Base-by-base conservation (phyloP, 2,797 vertebrate species). In the Hyperoplus immaculatus region DNA sequence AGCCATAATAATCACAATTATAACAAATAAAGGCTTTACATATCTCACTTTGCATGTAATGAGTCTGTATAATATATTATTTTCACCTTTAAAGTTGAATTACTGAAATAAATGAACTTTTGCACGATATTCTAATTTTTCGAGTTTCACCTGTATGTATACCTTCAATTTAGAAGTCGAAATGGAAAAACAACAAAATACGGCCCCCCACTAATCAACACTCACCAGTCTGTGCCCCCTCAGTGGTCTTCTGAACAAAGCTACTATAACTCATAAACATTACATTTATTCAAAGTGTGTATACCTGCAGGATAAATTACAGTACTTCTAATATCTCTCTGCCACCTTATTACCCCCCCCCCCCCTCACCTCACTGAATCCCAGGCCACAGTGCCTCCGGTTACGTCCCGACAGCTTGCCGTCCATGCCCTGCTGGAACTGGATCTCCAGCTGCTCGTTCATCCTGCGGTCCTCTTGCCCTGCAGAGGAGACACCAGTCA, bases 361-460 rank as follows among this genome's bases (percentile, higher is more conserved):
- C 14, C 16, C 6, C 29, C 91, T 89, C 64, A 95, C 98, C 96
- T 99, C 98, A 61, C 94, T 98, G 92, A 99, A 99, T 10, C 98
- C 98, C 50, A 99, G 96, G 45, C 98, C 98, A 10, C 97, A 97
- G 78, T 98, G 97, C 85, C 98, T 96, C 64, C 96, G 93, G 88
- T 98, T 97, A 67, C 98, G 94, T 53, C 98, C 98, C 0, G 97
- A 97, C 86, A 98, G 91, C 55, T 97, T 97, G 77, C 97, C 97
- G 51, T 99, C 98, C 96, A 99, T 95, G 86, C 98, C 96, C 85
- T 98, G 98, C 60, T 98, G 97, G 90, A 96, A 99, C 84, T 99
- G 97, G 77, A 96, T 94, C 93, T 99, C 98, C 77, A 99, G 89
- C 76, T 98, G 96, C 72, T 96, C 94, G 56, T 95, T 98, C 77